Evolutionary conservation across 2,888 invertebrate species (phyloP), one percentile per base, ranked within the genome.

Genomic region (Halocaridina rubra): DNA sequence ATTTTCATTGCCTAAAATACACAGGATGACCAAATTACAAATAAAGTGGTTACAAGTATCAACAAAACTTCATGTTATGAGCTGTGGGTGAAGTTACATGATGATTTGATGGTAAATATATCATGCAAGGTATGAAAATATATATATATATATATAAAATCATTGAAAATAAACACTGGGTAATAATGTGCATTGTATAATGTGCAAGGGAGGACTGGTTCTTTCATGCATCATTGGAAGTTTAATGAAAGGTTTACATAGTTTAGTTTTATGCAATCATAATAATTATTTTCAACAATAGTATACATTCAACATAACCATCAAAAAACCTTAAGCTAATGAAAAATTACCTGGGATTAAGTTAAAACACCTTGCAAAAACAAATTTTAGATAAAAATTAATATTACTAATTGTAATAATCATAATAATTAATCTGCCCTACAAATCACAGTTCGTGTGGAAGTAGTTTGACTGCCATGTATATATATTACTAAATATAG

Each of bases 361-460:
- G 16, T 10, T 53, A 53, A 53, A 53, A 53, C 53, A 53, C 53
- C 10, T 53, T 53, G 53, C 53, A 53, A 53, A 53, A 16, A 53
- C 53, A 53, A 53, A 10, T n/a, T n/a, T n/a, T n/a, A n/a, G n/a
- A n/a, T n/a, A n/a, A n/a, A n/a, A n/a, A n/a, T n/a, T n/a, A n/a
- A n/a, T n/a, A n/a, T n/a, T n/a, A n/a, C n/a, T n/a, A n/a, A n/a
- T n/a, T n/a, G n/a, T n/a, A n/a, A n/a, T n/a, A 53, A 16, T 53
- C 53, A 53, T n/a, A n/a, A 53, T 10, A 39, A 57, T 57, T 75
- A 33, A 39, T 59, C 69, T 64, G 64, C 64, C 32, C 67, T 76
- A 76, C 69, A 75, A 81, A 81, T 81, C 81, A 81, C 81, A 81
- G 81, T 76, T 81, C 75, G 69, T 81, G 75, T 81, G 81, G 81